These are phyloP conservation scores for Phthorimaea operculella DNA, from an alignment of 1,140 invertebrate species.

Conservation along the genomic window DNA sequence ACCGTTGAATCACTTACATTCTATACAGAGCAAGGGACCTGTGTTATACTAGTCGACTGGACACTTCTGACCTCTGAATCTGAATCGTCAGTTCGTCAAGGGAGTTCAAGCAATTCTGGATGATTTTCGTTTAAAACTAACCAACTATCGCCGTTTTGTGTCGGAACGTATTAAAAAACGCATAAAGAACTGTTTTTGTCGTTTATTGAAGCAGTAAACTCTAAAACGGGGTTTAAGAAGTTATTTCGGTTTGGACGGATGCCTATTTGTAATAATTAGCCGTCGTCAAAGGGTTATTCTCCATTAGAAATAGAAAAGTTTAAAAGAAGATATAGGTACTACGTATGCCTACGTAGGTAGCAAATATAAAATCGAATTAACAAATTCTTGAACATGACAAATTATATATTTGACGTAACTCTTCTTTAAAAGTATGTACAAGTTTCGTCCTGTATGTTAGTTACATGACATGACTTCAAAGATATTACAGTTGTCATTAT, in stretches of 20 bases:
- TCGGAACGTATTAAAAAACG: conserved; percentile 50
- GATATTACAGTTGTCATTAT: too few relatives aligned
- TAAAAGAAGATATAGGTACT: background rate
- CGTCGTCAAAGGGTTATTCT: conserved; percentile 19
- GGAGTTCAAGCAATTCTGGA: conserved; percentile 14
- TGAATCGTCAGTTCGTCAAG: background rate
- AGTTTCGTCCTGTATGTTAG: too few relatives aligned
- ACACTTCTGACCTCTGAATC: conserved; percentile 10
- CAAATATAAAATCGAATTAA: too few relatives aligned
- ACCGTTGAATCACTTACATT: conserved; percentile 23
- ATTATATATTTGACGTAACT: too few relatives aligned
- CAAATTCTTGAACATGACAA: too few relatives aligned
- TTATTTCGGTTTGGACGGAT: conserved; percentile 31
- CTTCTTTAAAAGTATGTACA: too few relatives aligned
- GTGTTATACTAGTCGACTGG: conserved; percentile 24
- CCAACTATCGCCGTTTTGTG: conserved; percentile 19
- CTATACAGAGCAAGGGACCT: conserved; percentile 16
- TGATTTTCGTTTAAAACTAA: conserved; percentile 6
- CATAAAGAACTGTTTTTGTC: conserved; percentile 49
- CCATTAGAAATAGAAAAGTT: too few relatives aligned
- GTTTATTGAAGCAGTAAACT: conserved; percentile 50
- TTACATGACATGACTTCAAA: too few relatives aligned
- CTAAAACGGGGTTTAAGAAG: conserved; percentile 34
- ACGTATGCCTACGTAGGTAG: too few relatives aligned
- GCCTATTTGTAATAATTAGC: conserved; percentile 37